Base-by-base conservation (phyloP, 2,113 vertebrate species). In the Tetraodon nigroviridis region DNA sequence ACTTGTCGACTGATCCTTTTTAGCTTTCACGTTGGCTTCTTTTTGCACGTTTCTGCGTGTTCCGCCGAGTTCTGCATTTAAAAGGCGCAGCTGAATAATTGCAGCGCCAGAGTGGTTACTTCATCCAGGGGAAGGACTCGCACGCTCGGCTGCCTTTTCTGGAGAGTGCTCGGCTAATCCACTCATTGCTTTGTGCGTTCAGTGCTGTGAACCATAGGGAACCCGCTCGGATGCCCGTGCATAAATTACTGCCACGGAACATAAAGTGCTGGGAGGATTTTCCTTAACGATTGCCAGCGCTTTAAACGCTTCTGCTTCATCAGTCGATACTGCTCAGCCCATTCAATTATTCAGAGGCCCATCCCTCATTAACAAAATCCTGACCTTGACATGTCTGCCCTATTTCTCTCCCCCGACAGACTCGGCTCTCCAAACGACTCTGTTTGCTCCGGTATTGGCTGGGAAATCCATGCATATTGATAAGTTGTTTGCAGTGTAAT, bases 381-480 rank as follows among this genome's bases (percentile, higher is more conserved):
- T 89, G 91, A 92, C 94, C 93, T 95, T 93, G 91, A 92, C 90
- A 90, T 84, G 80, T 53, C 82, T 89, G 88, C 88, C 88, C 90
- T 72, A 78, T 86, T 89, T 90, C 91, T 84, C 68, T 80, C 76
- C 70, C 85, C 86, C 72, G 73, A 87, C 86, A 92, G 85, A 82
- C 84, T 70, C 76, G 37, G 88, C 82, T 80, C 90, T 80, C 86
- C 66, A 73, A 79, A 84, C 80, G 81, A 89, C 82, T 80, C 78
- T 85, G 78, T 90, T 90, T 90, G 91, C 86, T 81, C 89, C 88
- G 76, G 87, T 87, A 83, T 89, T 78, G 87, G 91, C 79, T 87
- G 57, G 73, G 87, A 87, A 90, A 95, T 93, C 94, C 92, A 95
- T 96, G 93, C 91, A 92, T 94, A 97, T 96, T 86, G 93, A 96